phyloP scores from a whole-genome alignment of 1,140 invertebrate species.

The Apis cerana region DNA sequence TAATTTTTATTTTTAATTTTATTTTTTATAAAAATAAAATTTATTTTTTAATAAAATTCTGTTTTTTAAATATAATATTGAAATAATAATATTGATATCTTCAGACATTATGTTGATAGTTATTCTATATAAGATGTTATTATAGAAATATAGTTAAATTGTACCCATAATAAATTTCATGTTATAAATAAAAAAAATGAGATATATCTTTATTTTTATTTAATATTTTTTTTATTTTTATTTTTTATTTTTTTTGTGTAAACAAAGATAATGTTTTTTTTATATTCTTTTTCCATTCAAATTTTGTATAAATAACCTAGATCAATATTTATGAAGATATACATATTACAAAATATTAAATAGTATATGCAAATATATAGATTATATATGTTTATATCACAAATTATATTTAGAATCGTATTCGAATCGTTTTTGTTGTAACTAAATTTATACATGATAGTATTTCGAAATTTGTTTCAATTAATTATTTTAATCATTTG shows the following conservation, averaged over 20 bases:
- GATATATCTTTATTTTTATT: neutral
- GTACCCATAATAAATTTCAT: neutral
- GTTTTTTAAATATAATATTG: neutral
- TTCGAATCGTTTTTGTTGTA: neutral
- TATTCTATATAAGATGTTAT: no score
- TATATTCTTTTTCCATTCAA: neutral
- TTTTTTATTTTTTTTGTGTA: neutral
- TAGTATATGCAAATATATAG: no score
- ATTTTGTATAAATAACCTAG: neutral
- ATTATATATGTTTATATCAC: neutral
- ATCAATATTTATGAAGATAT: neutral
- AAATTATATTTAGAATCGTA: neutral
- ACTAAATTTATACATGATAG: neutral
- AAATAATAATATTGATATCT: no score
- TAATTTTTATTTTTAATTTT: neutral
- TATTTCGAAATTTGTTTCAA: neutral
- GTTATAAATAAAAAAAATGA: no score
- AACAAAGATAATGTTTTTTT: neutral
- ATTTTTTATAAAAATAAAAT: neutral
- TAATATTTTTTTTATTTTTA: neutral
- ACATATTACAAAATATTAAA: constrained; percentile 9
- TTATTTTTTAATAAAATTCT: neutral
- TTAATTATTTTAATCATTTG: neutral
- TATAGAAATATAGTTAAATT: neutral
- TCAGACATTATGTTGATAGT: no score